A percentile compares a stretch with the other conserved stretches of the same genome.
Conservation (phyloP, 2,797 vertebrate species). For the Salarias fasciatus region DNA sequence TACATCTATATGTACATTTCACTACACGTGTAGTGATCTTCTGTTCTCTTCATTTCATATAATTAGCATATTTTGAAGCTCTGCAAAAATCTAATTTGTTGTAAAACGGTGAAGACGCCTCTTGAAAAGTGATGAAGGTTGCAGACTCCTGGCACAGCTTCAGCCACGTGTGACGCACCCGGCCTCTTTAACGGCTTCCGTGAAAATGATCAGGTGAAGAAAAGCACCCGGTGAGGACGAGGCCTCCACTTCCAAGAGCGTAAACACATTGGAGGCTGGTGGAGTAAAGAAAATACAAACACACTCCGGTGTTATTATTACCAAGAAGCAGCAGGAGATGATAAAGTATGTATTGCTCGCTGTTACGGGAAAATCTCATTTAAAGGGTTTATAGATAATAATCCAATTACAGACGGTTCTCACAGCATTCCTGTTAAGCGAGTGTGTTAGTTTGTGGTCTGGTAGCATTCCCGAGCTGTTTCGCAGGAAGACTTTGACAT, state of each 20-base stretch:
- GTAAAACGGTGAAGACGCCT: too few relatives aligned
- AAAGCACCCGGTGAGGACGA: constrained; percentile 30
- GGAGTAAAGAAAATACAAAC: constrained; percentile 32
- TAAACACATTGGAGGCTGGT: constrained; percentile 57
- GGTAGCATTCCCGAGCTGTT: too few relatives aligned
- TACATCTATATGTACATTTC: too few relatives aligned
- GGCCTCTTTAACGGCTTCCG: constrained; percentile 29
- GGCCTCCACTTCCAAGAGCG: constrained; percentile 32
- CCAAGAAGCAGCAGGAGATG: constrained; percentile 20
- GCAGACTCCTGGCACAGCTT: constrained; percentile 51
- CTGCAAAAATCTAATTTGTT: too few relatives aligned
- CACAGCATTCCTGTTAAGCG: constrained; percentile 44
- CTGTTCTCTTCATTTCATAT: too few relatives aligned
- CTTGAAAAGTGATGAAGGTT: too few relatives aligned
- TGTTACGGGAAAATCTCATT: constrained; percentile 21
- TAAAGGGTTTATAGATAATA: constrained; percentile 40
- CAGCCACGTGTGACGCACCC: constrained; percentile 52
- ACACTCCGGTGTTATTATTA: constrained; percentile 7
- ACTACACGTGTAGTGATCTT: too few relatives aligned
- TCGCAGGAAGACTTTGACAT: constrained; percentile 44
- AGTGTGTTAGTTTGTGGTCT: constrained; percentile 42
- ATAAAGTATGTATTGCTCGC: constrained; percentile 55
- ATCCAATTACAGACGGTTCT: constrained; percentile 36
- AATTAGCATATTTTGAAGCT: too few relatives aligned
- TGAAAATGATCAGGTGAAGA: constrained; percentile 31